A percentile compares a stretch with the other conserved stretches of the same genome.
Evolutionary conservation across 1,140 invertebrate genomes (phyloP).

Genomic region (Lasioglossum albipes): DNA sequence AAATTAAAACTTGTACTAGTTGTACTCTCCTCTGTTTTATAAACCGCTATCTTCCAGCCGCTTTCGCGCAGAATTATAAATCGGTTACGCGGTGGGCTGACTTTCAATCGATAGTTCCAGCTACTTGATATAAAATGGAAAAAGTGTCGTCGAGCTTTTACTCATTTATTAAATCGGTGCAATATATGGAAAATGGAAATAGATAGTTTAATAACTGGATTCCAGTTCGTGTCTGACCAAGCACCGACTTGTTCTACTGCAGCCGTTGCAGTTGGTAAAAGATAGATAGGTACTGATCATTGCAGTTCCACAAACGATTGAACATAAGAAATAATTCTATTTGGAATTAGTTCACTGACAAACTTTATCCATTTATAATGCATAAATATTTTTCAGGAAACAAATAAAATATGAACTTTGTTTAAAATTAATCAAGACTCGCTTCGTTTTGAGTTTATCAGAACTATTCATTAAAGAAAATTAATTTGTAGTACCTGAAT

Average conservation of each 20-base stretch:
- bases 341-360: too few species aligned
- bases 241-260: not conserved
- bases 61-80: conserved; percentile 6
- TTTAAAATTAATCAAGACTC: too few species aligned
- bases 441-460: too few species aligned
- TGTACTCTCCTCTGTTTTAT: not conserved
- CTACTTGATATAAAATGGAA: not conserved
- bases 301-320: too few species aligned
- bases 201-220: not conserved
- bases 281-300: too few species aligned
- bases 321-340: too few species aligned
- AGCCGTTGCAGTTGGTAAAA: not conserved
- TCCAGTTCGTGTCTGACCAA: not conserved
- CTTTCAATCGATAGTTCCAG: not conserved
- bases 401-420: too few species aligned
- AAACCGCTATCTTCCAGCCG: not conserved
- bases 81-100: not conserved
- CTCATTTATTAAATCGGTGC: not conserved
- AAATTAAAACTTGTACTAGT: conserved; percentile 37
- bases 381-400: too few species aligned
- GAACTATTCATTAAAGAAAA: too few species aligned
- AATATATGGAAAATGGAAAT: not conserved
- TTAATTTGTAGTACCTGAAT: too few species aligned
- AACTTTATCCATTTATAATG: too few species aligned
- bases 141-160: not conserved